Evolutionary conservation across 2,888 invertebrate species (phyloP), one percentile per base, ranked within the genome.

Genomic region (Ametastegia equiseti): DNA sequence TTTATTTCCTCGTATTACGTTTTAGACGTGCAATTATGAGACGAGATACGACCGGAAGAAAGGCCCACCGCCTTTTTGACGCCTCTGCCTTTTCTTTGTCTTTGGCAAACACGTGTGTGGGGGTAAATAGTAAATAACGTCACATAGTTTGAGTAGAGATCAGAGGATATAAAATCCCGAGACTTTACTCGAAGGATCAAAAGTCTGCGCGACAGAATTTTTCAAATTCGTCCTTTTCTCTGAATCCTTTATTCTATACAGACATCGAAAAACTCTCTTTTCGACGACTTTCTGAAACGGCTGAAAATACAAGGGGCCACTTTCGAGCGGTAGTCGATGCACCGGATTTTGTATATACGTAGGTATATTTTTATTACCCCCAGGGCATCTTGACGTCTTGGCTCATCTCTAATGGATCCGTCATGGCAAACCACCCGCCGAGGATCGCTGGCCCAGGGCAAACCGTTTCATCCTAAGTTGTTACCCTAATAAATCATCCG

Each of bases 341-440:
- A 27, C 9, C 36, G 11, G 7, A 65, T 67, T 67, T 71, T 45
- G 9, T 47, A 71, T 71, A 45, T 71, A n/a, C n/a, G n/a, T n/a
- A n/a, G n/a, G 71, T 71, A 71, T 71, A 71, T 71, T 71, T 71
- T 71, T 27, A 45, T 42, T 47, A 71, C 71, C 71, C 42, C 45
- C 47, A 9, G 45, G 60, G 60, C n/a, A n/a, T n/a, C n/a, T 33
- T 47, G 71, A 71, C 71, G 47, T 71, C 7, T 45, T 13, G 23
- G 36, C 42, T 67, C 39, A 9, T 71, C 47, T 45, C 71, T 71
- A 71, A 71, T 71, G 71, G 71, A 45, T 47, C 30, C 27, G 45
- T n/a, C 36, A 0, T 30, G 6, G 27, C n/a, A n/a, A 60, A 11
- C 36, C 65, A 36, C 4, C 4, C 7, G 4, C 7, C 71, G 1